Percentiles rank a stretch among this genome's conserved stretches.
Evolutionary conservation across 1,140 invertebrate genomes (phyloP).

Genomic region (Venustaconcha ellipsiformis): DNA sequence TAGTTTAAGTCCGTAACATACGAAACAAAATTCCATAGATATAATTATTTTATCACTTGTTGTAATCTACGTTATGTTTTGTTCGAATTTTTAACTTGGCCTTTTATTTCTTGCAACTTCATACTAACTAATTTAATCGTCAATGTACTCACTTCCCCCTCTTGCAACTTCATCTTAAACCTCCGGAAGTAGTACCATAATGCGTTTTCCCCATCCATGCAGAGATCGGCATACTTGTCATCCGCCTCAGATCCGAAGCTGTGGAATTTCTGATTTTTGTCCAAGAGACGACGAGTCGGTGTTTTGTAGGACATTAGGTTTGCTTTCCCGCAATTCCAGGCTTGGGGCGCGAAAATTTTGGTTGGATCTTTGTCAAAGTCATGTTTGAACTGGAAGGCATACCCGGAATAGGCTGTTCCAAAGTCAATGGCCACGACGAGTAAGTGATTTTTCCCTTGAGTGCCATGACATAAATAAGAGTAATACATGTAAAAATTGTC

Average conservation of each 20-base stretch:
- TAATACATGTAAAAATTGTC: too few relatives aligned
- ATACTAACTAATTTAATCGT: too few relatives aligned
- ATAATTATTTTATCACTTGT: too few relatives aligned
- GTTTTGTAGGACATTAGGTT: constrained; percentile 24
- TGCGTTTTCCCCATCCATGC: not conserved
- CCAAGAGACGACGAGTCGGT: constrained; percentile 16
- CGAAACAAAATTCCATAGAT: too few relatives aligned
- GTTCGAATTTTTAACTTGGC: too few relatives aligned
- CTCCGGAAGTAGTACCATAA: constrained; percentile 14
- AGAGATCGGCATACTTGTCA: constrained; percentile 16
- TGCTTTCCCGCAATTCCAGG: constrained; percentile 17
- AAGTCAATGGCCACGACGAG: constrained; percentile 19
- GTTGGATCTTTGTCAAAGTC: constrained; percentile 22
- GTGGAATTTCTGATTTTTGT: constrained; percentile 4
- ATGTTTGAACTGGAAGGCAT: constrained; percentile 14
- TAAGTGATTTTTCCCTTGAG: not conserved
- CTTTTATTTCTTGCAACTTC: too few relatives aligned
- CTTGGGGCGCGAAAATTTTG: constrained; percentile 11
- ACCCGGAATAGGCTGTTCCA: constrained; percentile 10
- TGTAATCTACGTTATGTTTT: too few relatives aligned
- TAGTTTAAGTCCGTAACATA: too few relatives aligned
- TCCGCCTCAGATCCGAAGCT: constrained; percentile 20
- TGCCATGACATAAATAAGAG: too few relatives aligned
- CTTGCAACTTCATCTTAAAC: constrained; percentile 22
- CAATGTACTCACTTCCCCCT: constrained; percentile 1